These are phyloP conservation scores for Balanococcus diminutus DNA, from an alignment of 2,888 invertebrate genomes.

Conservation along the genomic window DNA sequence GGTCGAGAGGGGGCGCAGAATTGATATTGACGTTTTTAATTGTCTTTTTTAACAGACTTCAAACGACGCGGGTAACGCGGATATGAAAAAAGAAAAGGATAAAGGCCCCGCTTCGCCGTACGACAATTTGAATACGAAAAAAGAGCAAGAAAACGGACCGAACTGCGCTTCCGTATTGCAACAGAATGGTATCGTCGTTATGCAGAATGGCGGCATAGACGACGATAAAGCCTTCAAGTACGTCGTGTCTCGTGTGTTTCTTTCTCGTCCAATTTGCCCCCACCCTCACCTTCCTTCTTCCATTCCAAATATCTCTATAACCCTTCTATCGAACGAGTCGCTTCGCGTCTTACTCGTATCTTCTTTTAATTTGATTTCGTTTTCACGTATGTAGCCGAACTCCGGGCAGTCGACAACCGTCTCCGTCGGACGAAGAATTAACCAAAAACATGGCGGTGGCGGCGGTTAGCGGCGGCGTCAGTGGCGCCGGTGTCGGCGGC, in stretches of 20 bases:
- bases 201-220: conserved; percentile 74
- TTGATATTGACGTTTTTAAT: neutral
- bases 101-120: conserved; percentile 67
- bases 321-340: conserved; percentile 71
- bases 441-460: conserved; percentile 64
- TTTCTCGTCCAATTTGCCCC: no score
- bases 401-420: conserved; percentile 88
- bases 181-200: conserved; percentile 66
- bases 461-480: conserved; percentile 51
- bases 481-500: conserved; percentile 8
- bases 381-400: conserved; percentile 72
- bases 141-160: conserved; percentile 60
- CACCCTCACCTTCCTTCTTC: no score
- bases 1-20: neutral
- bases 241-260: conserved; percentile 64
- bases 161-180: conserved; percentile 59
- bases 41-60: conserved; percentile 58
- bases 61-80: conserved; percentile 60
- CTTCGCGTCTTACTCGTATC: neutral
- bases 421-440: conserved; percentile 84
- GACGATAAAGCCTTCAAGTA: conserved; percentile 91
- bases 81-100: conserved; percentile 65
- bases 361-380: no score
- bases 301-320: conserved; percentile 65
- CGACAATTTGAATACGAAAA: conserved; percentile 62